phyloP scores from a whole-genome alignment of 1,140 invertebrate species.

The Patella vulgata region DNA sequence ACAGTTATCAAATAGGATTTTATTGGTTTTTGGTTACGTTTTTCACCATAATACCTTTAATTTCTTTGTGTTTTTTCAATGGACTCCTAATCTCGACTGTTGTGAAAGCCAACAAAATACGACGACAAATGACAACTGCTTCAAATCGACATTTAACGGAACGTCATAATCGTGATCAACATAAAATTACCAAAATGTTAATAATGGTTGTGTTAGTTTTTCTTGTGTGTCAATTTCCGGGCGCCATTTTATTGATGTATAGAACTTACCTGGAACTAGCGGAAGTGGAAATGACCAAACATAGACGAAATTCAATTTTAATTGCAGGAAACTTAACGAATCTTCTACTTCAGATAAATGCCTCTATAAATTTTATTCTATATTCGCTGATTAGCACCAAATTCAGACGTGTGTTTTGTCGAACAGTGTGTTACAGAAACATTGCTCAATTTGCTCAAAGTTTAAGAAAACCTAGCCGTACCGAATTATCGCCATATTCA shows the following conservation, averaged over 20 bases:
- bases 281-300: conserved; percentile 7
- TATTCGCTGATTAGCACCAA: conserved; percentile 82
- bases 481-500: no score
- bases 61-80: conserved; percentile 78
- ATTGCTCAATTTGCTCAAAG: not conserved
- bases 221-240: conserved; percentile 78
- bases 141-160: conserved; percentile 34
- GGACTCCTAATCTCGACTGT: conserved; percentile 77
- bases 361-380: conserved; percentile 78
- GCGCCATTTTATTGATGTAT: conserved; percentile 67
- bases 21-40: conserved; percentile 75
- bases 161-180: conserved; percentile 39
- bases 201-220: conserved; percentile 81
- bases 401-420: conserved; percentile 77
- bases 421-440: conserved; percentile 69
- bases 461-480: not conserved
- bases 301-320: conserved; percentile 53
- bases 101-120: conserved; percentile 70
- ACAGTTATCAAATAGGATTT: conserved; percentile 73
- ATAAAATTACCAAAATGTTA: conserved; percentile 77
- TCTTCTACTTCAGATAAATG: conserved; percentile 76
- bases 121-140: conserved; percentile 68
- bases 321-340: conserved; percentile 79
- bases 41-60: conserved; percentile 76
- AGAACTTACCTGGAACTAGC: conserved; percentile 34